These are phyloP conservation scores for Tholera decimalis DNA, from an alignment of 2,888 invertebrate species.

Conservation along the genomic window DNA sequence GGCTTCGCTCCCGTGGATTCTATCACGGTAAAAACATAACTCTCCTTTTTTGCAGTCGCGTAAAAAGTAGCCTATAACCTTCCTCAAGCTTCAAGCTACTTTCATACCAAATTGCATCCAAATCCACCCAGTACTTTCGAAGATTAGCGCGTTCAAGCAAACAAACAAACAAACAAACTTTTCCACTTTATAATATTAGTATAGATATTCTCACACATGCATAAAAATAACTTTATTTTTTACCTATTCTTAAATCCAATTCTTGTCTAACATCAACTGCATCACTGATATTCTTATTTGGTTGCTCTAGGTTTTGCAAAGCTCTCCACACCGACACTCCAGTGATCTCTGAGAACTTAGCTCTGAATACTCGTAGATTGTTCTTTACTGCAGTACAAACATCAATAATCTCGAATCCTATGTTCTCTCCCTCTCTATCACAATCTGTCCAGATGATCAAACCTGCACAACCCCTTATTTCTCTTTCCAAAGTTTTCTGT, in stretches of 20 bases:
- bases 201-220: no score
- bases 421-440: slow-evolving; percentile 99
- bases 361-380: slow-evolving; percentile 94
- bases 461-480: slow-evolving; percentile 92
- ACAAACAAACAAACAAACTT: no score
- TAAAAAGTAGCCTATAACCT: no score
- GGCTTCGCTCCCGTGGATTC: no score
- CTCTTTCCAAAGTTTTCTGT: slow-evolving; percentile 93
- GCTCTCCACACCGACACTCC: slow-evolving; percentile 95
- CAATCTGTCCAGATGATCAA: slow-evolving; percentile 99
- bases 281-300: slow-evolving; percentile 96
- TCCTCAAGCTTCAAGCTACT: no score
- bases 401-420: slow-evolving; percentile 98
- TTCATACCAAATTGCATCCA: no score
- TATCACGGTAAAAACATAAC: no score
- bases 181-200: no score
- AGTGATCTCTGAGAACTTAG: slow-evolving; percentile 99
- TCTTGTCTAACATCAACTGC: slow-evolving; percentile 98
- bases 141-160: no score
- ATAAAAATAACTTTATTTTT: background rate
- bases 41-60: no score
- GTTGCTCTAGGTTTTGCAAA: slow-evolving; percentile 94
- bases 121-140: no score
- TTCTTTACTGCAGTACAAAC: slow-evolving; percentile 96
- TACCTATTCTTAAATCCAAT: slow-evolving; percentile 97